phyloP scores from a whole-genome alignment of 2,888 invertebrate genomes.

The Ophonus ardosiacus region DNA sequence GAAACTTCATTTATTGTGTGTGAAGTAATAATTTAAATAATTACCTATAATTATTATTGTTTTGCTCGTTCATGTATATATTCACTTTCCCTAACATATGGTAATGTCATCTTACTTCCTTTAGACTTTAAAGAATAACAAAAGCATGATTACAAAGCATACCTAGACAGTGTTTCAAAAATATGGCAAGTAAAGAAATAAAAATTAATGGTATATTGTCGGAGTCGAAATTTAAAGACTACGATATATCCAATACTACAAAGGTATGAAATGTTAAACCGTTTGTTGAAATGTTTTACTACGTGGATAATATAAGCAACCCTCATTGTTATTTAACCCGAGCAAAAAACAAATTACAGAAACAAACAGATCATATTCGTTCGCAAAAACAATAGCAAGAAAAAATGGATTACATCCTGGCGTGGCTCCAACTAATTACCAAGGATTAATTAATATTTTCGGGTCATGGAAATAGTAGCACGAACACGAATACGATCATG shows the following conservation, averaged over 20 bases:
- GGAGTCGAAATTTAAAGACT: too few species aligned
- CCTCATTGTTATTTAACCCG: background rate
- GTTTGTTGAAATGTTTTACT: background rate
- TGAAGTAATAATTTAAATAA: background rate
- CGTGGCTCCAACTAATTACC: slow-evolving; percentile 39
- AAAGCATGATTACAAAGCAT: too few species aligned
- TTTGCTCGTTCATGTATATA: background rate
- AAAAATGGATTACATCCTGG: slow-evolving; percentile 17
- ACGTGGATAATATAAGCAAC: background rate
- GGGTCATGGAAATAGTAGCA: slow-evolving; percentile 32
- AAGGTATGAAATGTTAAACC: too few species aligned
- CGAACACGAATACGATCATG: slow-evolving; percentile 1
- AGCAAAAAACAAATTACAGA: slow-evolving; percentile 1
- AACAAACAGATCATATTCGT: slow-evolving; percentile 39
- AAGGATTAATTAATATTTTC: slow-evolving; percentile 53
- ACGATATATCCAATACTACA: too few species aligned
- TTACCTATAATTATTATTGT: background rate
- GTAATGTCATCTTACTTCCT: too few species aligned
- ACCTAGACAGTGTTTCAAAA: too few species aligned
- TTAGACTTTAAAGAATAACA: too few species aligned
- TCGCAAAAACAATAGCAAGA: slow-evolving; percentile 2
- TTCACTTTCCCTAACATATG: background rate
- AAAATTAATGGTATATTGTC: too few species aligned
- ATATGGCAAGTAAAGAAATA: too few species aligned
- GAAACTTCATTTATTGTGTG: background rate